Evolutionary conservation across 2,113 vertebrate genomes (phyloP).

Genomic region (Callocephalon fimbriatum): DNA sequence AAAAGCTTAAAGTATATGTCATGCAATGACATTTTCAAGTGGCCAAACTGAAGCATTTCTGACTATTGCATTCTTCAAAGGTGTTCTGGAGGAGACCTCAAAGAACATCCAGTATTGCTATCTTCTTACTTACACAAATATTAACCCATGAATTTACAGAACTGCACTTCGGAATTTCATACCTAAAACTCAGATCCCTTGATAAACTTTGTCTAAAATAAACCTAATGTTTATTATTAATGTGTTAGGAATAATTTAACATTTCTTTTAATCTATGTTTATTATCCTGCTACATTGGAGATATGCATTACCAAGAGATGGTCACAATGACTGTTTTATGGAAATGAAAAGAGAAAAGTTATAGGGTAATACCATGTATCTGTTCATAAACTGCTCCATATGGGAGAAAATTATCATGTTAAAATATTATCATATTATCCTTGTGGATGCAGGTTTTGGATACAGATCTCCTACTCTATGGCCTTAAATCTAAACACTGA

Average conservation of each 20-base stretch:
- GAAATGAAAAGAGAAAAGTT: background rate
- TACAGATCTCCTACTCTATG: background rate
- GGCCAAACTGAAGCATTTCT: background rate
- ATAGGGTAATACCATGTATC: background rate
- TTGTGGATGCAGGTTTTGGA: background rate
- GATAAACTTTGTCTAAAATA: background rate
- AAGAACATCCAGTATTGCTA: background rate
- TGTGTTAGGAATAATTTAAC: background rate
- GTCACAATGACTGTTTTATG: background rate
- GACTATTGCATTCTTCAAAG: background rate
- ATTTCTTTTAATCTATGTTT: background rate
- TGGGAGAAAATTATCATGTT: background rate
- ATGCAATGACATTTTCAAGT: background rate
- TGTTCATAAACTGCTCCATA: background rate
- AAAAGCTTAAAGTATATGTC: rapidly evolving
- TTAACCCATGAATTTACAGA: background rate
- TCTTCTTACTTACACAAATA: background rate
- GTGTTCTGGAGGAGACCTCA: background rate
- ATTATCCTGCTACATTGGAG: background rate
- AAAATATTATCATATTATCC: background rate
- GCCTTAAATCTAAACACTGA: background rate
- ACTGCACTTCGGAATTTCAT: background rate
- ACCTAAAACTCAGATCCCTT: background rate
- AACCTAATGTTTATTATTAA: background rate
- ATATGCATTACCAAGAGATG: background rate